Evolutionary conservation across 92 coral and sea anemone genomes (phyloP).

Genomic region (Heliopora coerulea): DNA sequence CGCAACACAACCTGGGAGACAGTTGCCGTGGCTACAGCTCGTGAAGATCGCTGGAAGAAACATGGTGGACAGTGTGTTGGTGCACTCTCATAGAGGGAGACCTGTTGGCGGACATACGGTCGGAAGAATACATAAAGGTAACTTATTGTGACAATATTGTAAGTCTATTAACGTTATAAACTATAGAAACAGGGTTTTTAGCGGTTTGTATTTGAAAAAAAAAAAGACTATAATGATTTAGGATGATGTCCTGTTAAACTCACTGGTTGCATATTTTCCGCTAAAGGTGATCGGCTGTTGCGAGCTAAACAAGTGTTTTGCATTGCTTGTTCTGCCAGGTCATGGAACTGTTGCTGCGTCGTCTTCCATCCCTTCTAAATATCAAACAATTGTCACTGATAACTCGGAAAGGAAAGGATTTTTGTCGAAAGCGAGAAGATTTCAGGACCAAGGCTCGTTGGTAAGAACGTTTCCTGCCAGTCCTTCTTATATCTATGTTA

Average conservation of each 20-base stretch:
- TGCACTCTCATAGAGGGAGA: conserved; percentile 65
- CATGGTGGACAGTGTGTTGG: conserved; percentile 73
- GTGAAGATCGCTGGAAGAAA: too few relatives aligned
- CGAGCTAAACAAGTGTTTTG: too few relatives aligned
- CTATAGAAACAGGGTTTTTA: too few relatives aligned
- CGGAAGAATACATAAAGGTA: conserved; percentile 94
- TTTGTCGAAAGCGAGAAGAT: conserved; percentile 76
- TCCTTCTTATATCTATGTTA: too few relatives aligned
- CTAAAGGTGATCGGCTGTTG: too few relatives aligned
- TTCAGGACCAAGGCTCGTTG: conserved; percentile 42
- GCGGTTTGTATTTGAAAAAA: too few relatives aligned
- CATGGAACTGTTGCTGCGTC: conserved; percentile 97
- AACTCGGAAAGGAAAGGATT: conserved; percentile 95
- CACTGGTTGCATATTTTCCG: too few relatives aligned
- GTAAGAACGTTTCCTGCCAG: too few relatives aligned
- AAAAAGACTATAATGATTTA: too few relatives aligned
- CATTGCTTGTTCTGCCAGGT: conserved; percentile 48
- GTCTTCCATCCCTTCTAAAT: conserved; percentile 92
- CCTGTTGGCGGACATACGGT: conserved; percentile 83
- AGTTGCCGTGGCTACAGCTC: conserved; percentile 7
- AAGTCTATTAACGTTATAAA: not conserved
- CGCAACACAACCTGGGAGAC: not conserved
- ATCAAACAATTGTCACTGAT: conserved; percentile 85
- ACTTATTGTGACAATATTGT: not conserved
- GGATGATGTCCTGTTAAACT: too few relatives aligned